phyloP scores from a whole-genome alignment of 2,888 invertebrate genomes.

The Ophraella communa region DNA sequence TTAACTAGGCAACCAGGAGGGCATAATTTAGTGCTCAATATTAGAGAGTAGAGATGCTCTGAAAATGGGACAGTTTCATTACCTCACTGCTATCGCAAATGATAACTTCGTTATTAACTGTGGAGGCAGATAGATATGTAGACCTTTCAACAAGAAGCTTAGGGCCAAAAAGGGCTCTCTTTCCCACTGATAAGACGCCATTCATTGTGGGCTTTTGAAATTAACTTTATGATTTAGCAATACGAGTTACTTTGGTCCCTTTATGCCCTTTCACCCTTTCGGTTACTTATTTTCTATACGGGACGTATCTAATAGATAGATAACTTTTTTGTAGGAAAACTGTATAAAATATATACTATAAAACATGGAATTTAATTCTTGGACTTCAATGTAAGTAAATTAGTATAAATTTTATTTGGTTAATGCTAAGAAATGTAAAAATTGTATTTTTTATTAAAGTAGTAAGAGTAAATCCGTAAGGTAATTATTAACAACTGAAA shows the following conservation, averaged over 20 bases:
- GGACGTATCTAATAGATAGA: not conserved
- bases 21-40: slow-evolving; percentile 54
- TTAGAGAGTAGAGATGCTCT: slow-evolving; percentile 52
- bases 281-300: slow-evolving; percentile 1
- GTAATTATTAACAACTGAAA: too few species aligned
- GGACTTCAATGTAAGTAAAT: too few species aligned
- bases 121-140: slow-evolving; percentile 51
- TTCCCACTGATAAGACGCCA: slow-evolving; percentile 41
- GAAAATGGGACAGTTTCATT: slow-evolving; percentile 56
- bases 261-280: slow-evolving; percentile 5
- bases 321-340: too few species aligned
- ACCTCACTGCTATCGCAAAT: slow-evolving; percentile 52
- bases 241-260: slow-evolving; percentile 7
- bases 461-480: too few species aligned
- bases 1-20: slow-evolving; percentile 42
- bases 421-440: too few species aligned
- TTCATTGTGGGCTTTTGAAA: slow-evolving; percentile 40
- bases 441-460: too few species aligned
- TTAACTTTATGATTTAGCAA: slow-evolving; percentile 41
- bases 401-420: too few species aligned
- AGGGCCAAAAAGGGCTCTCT: slow-evolving; percentile 41
- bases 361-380: too few species aligned
- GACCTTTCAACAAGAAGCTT: slow-evolving; percentile 52
- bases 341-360: too few species aligned
- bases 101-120: slow-evolving; percentile 55